Conservation (phyloP, 92 coral and sea anemone genomes). For the Micromussa lordhowensis region DNA sequence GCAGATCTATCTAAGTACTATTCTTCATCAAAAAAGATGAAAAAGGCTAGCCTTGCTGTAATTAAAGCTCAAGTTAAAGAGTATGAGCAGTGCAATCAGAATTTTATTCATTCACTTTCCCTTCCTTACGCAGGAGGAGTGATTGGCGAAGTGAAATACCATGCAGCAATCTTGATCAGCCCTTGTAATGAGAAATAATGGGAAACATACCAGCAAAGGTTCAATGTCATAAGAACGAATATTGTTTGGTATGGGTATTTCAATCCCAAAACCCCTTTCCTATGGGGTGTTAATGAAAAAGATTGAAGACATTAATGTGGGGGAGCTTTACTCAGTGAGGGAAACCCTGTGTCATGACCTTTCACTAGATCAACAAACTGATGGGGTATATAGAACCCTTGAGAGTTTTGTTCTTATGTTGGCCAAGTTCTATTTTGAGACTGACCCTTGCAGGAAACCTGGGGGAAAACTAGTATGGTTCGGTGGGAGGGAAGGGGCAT, state of each 20-base stretch:
- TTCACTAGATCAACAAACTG: conserved; percentile 55
- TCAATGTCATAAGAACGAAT: conserved; percentile 46
- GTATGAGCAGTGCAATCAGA: conserved; percentile 72
- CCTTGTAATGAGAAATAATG: conserved; percentile 48
- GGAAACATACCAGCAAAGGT: conserved; percentile 63
- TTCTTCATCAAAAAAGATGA: conserved; percentile 37
- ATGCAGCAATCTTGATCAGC: conserved; percentile 61
- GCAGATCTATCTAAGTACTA: conserved; percentile 38
- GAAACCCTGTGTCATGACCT: conserved; percentile 60
- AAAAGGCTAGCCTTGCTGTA: conserved; percentile 29
- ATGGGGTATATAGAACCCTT: conserved; percentile 68
- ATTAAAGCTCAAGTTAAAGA: conserved; percentile 46
- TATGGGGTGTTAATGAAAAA: conserved; percentile 43
- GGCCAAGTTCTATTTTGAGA: conserved; percentile 48
- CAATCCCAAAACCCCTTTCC: conserved; percentile 71
- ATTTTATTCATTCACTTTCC: conserved; percentile 67
- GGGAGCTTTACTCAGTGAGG: conserved; percentile 40
- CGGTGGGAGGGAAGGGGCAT: conserved; percentile 36
- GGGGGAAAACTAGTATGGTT: conserved; percentile 69
- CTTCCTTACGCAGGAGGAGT: conserved; percentile 67
- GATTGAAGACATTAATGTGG: conserved; percentile 58
- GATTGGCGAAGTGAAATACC: conserved; percentile 56
- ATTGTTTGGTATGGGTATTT: conserved; percentile 63
- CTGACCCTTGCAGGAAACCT: conserved; percentile 35
- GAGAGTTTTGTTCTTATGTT: conserved; percentile 49